phyloP scores from a whole-genome alignment of 2,113 vertebrate species.

The Tragelaphus imberbis region DNA sequence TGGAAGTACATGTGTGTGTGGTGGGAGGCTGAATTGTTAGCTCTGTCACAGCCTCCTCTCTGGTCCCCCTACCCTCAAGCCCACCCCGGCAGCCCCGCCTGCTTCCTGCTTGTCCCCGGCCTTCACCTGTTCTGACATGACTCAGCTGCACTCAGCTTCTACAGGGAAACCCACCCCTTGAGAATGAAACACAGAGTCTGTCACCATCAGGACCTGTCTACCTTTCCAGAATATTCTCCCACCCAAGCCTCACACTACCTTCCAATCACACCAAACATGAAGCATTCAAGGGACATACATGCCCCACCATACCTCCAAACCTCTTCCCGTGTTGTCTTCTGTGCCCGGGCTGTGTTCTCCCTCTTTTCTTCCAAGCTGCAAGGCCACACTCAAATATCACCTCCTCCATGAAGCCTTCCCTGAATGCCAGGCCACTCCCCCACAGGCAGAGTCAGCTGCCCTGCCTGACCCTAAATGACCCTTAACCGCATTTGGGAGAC shows the following conservation, averaged over 20 bases:
- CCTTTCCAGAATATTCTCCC: slow-evolving; percentile 6
- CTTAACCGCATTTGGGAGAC: neutral
- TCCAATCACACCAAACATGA: neutral
- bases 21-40: neutral
- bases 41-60: neutral
- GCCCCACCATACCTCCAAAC: neutral
- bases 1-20: neutral
- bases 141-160: neutral
- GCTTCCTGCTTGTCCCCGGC: neutral
- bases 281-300: rapidly evolving
- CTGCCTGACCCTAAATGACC: neutral
- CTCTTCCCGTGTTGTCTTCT: neutral
- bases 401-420: neutral
- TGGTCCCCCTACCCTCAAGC: neutral
- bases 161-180: neutral
- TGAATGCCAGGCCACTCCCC: neutral
- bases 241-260: neutral
- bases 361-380: neutral
- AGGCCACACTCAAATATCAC: neutral
- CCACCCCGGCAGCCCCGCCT: neutral
- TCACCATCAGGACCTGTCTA: neutral
- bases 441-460: neutral
- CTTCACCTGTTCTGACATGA: neutral
- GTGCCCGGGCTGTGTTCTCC: neutral
- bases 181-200: neutral